Percentiles rank a stretch among this genome's conserved stretches.
phyloP scores from a whole-genome alignment of 2,113 vertebrate species.

The Ptychochromis oligacanthus region DNA sequence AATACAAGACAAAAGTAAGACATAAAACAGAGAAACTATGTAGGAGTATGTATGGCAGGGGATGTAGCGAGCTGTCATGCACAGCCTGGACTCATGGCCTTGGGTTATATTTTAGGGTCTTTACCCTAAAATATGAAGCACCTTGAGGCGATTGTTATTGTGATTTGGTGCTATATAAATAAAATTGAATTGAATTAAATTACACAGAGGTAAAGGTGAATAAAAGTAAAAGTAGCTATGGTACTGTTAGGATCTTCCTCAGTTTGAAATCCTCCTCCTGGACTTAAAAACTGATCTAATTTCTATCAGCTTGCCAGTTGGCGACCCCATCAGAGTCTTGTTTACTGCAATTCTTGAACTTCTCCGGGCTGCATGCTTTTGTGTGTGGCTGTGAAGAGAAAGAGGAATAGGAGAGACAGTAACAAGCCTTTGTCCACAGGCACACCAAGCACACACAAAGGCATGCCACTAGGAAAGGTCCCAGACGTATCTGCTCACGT shows the following conservation, averaged over 20 bases:
- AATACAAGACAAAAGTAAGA: neutral
- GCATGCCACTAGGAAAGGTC: constrained; percentile 61
- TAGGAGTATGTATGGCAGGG: constrained; percentile 41
- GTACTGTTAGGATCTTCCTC: no score
- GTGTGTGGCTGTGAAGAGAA: neutral
- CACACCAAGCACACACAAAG: constrained; percentile 67
- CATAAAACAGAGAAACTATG: neutral
- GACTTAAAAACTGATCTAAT: constrained; percentile 10
- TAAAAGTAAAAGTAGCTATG: no score
- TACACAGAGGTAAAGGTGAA: neutral
- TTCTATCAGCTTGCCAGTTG: neutral
- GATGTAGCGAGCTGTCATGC: constrained; percentile 80
- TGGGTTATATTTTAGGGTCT: no score
- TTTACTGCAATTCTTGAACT: neutral
- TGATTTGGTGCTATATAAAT: no score
- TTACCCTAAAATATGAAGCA: no score
- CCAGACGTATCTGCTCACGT: constrained; percentile 53
- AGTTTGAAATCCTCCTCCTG: no score
- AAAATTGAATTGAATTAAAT: no score
- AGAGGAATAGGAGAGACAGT: constrained; percentile 14
- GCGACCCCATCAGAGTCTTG: neutral
- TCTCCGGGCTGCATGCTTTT: constrained; percentile 3
- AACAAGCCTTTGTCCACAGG: constrained; percentile 63
- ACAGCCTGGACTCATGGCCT: constrained; percentile 81
- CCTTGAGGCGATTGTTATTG: no score